These are phyloP conservation scores for Papilio xuthus DNA, from an alignment of 1,140 invertebrate genomes.

Conservation along the genomic window DNA sequence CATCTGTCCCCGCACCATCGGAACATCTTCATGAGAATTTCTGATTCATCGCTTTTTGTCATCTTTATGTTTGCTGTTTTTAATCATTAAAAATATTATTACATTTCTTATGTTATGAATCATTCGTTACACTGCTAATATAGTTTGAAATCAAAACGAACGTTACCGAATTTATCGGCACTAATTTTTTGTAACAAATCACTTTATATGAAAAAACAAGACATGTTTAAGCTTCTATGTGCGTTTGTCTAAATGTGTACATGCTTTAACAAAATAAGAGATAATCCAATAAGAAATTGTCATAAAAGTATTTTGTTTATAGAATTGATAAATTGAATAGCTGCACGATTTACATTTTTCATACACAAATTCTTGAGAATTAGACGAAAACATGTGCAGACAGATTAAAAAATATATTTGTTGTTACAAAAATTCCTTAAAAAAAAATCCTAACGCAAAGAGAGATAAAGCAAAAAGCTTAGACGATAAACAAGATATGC, in stretches of 20 bases:
- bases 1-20: conserved; percentile 58
- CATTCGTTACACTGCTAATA: background rate
- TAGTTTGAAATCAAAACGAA: background rate
- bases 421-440: too few species aligned
- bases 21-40: conserved; percentile 73
- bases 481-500: background rate
- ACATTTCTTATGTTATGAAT: background rate
- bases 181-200: background rate
- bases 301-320: too few species aligned
- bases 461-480: background rate
- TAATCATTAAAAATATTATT: conserved; percentile 23
- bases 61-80: conserved; percentile 41
- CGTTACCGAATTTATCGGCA: background rate
- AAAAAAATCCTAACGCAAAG: background rate
- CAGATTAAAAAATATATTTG: too few species aligned
- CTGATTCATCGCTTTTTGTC: conserved; percentile 71
- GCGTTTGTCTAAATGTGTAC: too few species aligned
- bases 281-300: too few species aligned
- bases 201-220: too few species aligned
- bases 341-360: too few species aligned
- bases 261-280: too few species aligned
- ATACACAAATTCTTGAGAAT: too few species aligned
- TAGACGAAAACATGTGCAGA: too few species aligned
- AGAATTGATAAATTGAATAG: too few species aligned
- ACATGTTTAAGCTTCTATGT: too few species aligned